A percentile compares a stretch with the other conserved stretches of the same genome.
Conservation (phyloP, 2,888 invertebrate species). For the Hymenopus coronatus region DNA sequence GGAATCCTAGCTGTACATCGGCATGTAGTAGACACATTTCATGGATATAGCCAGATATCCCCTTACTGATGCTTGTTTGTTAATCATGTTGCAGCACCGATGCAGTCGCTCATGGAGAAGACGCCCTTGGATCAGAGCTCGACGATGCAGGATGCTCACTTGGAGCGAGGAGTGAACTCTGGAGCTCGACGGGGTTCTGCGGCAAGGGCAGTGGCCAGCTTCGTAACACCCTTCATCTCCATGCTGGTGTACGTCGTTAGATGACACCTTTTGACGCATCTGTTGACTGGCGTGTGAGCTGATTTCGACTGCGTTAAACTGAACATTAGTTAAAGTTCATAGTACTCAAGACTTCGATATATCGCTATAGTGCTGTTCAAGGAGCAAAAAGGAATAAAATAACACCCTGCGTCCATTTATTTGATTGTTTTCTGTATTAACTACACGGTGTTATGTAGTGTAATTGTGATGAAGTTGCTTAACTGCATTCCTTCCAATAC, state of each 20-base stretch:
- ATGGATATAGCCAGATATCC: too few species aligned
- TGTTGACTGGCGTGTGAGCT: not conserved
- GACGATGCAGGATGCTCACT: constrained; percentile 41
- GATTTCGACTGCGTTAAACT: not conserved
- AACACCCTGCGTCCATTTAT: not conserved
- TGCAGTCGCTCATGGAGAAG: constrained; percentile 38
- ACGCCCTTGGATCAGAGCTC: constrained; percentile 43
- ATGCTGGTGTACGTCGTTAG: constrained; percentile 21
- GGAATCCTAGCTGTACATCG: too few species aligned
- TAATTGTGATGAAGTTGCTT: not conserved
- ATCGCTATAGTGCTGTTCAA: not conserved
- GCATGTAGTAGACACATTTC: too few species aligned
- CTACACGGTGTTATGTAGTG: not conserved
- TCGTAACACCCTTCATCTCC: constrained; percentile 8
- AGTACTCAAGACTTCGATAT: not conserved
- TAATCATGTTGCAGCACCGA: constrained; percentile 10
- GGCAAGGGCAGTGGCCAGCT: not conserved
- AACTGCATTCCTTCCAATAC: not conserved
- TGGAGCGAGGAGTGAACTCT: constrained; percentile 21
- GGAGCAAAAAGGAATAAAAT: not conserved
- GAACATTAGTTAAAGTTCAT: not conserved
- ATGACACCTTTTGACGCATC: not conserved
- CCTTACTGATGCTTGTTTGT: not conserved
- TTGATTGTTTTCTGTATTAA: not conserved
- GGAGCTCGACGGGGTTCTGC: constrained; percentile 20